phyloP scores from a whole-genome alignment of 2,113 vertebrate genomes.

The Caracal caracal region DNA sequence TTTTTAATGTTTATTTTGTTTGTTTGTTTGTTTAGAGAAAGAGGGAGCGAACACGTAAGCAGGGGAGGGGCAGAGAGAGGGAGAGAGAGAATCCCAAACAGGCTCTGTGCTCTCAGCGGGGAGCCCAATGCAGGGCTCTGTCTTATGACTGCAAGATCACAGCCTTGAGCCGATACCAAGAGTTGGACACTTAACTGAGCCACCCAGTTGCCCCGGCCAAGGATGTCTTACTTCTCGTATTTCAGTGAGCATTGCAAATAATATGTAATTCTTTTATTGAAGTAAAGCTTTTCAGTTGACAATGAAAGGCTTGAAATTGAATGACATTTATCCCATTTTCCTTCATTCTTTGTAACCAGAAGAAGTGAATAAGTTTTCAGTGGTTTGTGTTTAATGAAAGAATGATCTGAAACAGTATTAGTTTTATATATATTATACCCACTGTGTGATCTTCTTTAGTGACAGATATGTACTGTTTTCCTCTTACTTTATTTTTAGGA shows the following conservation, averaged over 20 bases:
- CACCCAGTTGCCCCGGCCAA: no score
- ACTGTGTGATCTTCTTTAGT: not conserved
- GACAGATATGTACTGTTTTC: not conserved
- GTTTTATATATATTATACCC: not conserved
- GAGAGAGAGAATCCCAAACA: no score
- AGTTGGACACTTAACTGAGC: no score
- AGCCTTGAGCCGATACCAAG: no score
- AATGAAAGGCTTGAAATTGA: accelerated
- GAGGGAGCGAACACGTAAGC: no score
- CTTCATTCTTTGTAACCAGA: not conserved
- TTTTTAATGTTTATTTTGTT: no score
- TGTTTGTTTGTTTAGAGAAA: no score
- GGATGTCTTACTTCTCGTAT: not conserved
- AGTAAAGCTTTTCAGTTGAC: not conserved
- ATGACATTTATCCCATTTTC: not conserved
- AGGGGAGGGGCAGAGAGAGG: no score
- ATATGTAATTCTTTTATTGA: accelerated
- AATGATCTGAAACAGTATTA: not conserved
- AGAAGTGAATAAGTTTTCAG: accelerated
- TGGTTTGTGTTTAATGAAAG: not conserved
- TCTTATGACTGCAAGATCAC: no score
- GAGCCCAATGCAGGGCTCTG: no score
- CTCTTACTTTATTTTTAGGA: not conserved
- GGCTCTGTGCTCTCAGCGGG: no score
- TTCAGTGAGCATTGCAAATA: accelerated